Conservation (phyloP, 1,140 invertebrate species). For the Sinonovacula constricta region DNA sequence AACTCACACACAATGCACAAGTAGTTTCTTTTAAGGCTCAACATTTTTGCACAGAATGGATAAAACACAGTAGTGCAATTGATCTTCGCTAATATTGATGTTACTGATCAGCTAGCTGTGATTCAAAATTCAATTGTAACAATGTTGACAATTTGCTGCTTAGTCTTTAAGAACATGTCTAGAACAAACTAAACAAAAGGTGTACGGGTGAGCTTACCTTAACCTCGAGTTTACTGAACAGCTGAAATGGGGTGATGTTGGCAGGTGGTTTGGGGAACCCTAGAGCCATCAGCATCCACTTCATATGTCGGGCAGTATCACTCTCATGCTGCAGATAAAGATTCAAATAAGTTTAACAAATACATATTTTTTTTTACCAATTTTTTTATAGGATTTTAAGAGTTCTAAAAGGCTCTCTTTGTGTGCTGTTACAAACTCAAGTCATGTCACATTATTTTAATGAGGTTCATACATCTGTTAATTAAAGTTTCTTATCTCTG, state of each 20-base stretch:
- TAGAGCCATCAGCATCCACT: conserved; percentile 87
- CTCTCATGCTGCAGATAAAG: conserved; percentile 85
- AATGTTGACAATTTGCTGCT: no score
- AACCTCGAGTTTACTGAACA: conserved; percentile 88
- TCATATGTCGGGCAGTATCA: conserved; percentile 87
- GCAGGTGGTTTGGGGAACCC: conserved; percentile 91
- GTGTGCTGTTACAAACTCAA: not conserved
- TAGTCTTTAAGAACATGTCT: no score
- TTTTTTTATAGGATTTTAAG: no score
- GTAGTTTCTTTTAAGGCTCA: no score
- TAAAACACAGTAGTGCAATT: no score
- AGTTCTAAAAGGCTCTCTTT: no score
- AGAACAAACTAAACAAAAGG: no score
- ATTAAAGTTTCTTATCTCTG: not conserved
- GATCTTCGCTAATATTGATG: no score
- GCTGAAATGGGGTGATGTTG: conserved; percentile 85
- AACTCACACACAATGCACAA: no score
- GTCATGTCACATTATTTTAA: conserved; percentile 2
- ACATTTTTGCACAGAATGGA: no score
- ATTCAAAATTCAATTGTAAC: no score
- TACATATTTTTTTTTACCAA: not conserved
- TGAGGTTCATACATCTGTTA: not conserved
- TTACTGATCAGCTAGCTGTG: no score
- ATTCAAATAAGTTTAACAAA: not conserved
- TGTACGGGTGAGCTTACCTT: conserved; percentile 83